Conservation (phyloP, 2,113 vertebrate species). For the Phoenicopterus ruber region DNA sequence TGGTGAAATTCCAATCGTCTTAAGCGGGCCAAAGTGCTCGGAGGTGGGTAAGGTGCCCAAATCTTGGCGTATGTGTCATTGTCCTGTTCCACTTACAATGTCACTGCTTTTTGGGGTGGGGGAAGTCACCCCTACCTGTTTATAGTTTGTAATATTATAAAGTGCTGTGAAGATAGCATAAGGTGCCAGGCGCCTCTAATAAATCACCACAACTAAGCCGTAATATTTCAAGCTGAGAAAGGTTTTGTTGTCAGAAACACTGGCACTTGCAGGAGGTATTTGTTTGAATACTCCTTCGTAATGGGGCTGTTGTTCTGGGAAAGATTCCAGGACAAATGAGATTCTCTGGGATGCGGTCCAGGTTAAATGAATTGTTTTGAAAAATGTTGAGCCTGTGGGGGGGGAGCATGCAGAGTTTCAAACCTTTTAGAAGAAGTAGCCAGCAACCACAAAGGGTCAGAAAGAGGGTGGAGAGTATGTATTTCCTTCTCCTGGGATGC, state of each 20-base stretch:
- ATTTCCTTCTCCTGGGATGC: slow-evolving; percentile 1
- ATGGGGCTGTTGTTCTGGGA: slow-evolving; percentile 65
- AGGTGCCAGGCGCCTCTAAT: slow-evolving; percentile 42
- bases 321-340: slow-evolving; percentile 66
- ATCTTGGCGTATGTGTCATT: background rate
- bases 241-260: slow-evolving; percentile 59
- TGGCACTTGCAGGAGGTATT: slow-evolving; percentile 60
- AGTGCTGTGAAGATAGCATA: slow-evolving; percentile 35
- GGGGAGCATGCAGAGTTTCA: background rate
- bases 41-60: background rate
- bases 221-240: slow-evolving; percentile 62
- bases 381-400: background rate
- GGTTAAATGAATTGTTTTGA: slow-evolving; percentile 66
- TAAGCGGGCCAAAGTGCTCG: background rate
- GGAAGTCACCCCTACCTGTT: background rate
- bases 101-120: background rate
- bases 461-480: background rate
- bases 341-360: slow-evolving; percentile 56
- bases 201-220: slow-evolving; percentile 37
- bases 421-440: slow-evolving; percentile 23
- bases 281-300: slow-evolving; percentile 63
- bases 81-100: slow-evolving; percentile 8
- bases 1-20: background rate
- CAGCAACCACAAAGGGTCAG: slow-evolving; percentile 28
- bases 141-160: slow-evolving; percentile 49